Percentiles rank a stretch among this genome's conserved stretches.
phyloP scores from a whole-genome alignment of 2,888 invertebrate species.

The Penaeus monodon region DNA sequence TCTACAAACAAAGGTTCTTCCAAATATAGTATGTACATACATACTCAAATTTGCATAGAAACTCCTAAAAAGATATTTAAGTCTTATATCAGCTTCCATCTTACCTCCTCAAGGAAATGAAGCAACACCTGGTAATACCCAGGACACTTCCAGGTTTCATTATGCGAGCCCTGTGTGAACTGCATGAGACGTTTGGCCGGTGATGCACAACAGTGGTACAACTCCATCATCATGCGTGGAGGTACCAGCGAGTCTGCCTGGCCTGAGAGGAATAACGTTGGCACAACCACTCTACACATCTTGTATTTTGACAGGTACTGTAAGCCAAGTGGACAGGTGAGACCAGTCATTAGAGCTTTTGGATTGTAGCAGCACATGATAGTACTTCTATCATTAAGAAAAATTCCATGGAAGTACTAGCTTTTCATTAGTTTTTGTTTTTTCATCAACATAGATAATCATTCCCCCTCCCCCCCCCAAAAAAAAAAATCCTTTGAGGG shows the following conservation, averaged over 20 bases:
- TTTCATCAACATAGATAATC: too few species aligned
- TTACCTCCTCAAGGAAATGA: conserved; percentile 70
- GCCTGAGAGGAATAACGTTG: conserved; percentile 90
- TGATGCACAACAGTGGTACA: conserved; percentile 83
- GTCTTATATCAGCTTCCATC: not conserved
- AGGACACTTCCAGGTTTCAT: conserved; percentile 92
- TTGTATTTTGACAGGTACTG: conserved; percentile 75
- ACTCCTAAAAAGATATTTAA: not conserved
- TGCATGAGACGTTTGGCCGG: conserved; percentile 82
- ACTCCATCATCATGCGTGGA: conserved; percentile 87
- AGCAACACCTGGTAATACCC: conserved; percentile 76
- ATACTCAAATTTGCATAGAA: too few species aligned
- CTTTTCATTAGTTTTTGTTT: too few species aligned
- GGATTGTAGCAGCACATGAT: too few species aligned
- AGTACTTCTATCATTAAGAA: too few species aligned
- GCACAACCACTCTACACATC: conserved; percentile 80
- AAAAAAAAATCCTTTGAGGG: too few species aligned
- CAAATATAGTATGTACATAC: too few species aligned
- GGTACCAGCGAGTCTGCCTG: conserved; percentile 89
- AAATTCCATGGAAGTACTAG: too few species aligned
- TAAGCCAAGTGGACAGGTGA: conserved; percentile 62
- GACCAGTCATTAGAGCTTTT: too few species aligned
- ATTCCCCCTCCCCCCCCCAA: too few species aligned
- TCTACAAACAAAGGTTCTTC: too few species aligned
- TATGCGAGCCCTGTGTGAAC: conserved; percentile 88